Conservation (phyloP, 2,797 vertebrate genomes). For the Salmo trutta region DNA sequence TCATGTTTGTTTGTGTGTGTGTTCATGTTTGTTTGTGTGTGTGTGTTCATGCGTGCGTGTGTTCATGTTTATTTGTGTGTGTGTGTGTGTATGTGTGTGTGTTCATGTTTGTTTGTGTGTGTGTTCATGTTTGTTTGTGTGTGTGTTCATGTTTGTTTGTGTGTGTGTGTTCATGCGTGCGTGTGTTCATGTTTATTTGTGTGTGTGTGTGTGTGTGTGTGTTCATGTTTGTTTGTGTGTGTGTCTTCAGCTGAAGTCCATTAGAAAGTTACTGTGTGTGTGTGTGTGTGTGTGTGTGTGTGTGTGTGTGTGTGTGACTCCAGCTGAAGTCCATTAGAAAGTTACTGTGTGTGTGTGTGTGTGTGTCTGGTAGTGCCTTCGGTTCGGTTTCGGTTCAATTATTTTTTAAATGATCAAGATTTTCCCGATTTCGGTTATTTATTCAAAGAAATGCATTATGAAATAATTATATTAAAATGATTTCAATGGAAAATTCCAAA, state of each 20-base stretch:
- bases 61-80: neutral
- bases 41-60: neutral
- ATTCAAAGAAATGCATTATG: no score
- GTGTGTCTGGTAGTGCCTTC: no score
- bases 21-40: constrained; percentile 4
- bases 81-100: neutral
- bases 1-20: neutral
- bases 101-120: constrained; percentile 4
- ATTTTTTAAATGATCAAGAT: no score
- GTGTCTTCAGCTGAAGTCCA: constrained; percentile 18
- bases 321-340: constrained; percentile 15
- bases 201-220: no score
- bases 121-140: neutral
- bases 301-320: neutral
- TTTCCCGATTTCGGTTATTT: no score
- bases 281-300: neutral
- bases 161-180: neutral
- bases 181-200: no score
- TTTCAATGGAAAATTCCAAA: no score
- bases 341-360: neutral
- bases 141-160: neutral
- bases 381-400: no score
- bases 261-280: neutral
- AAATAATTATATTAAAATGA: no score
- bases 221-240: constrained; percentile 1